Evolutionary conservation across 2,113 vertebrate species (phyloP).

Genomic region (Pangasianodon gigas): DNA sequence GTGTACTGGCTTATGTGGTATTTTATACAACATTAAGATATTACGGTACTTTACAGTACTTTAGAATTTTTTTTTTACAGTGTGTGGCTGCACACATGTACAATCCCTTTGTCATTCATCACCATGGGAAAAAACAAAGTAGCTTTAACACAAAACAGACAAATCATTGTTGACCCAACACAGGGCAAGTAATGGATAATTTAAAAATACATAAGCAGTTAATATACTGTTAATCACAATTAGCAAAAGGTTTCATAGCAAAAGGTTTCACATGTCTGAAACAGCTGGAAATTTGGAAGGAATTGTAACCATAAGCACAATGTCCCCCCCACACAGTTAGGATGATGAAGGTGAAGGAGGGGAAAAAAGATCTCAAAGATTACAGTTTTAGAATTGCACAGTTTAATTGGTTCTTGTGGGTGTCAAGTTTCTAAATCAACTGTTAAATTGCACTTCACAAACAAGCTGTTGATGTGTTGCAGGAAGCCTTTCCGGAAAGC

Average conservation of each 20-base stretch:
- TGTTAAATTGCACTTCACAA: neutral
- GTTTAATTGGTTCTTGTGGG: neutral
- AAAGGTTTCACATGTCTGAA: neutral
- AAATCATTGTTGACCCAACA: neutral
- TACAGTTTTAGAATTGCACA: neutral
- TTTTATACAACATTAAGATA: too few relatives aligned
- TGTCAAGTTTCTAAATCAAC: neutral
- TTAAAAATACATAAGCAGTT: neutral
- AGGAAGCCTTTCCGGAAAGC: neutral
- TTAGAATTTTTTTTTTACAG: neutral
- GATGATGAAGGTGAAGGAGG: neutral
- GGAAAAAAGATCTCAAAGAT: neutral
- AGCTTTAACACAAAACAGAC: neutral
- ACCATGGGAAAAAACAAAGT: neutral
- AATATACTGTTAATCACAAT: neutral
- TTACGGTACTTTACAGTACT: too few relatives aligned
- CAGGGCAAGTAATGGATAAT: neutral
- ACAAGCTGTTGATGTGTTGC: neutral
- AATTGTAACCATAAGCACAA: neutral
- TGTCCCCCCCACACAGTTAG: neutral
- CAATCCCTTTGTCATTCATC: neutral
- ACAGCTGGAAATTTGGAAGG: neutral
- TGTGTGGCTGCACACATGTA: neutral
- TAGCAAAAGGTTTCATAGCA: too few relatives aligned
- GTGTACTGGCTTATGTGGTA: too few relatives aligned